These are phyloP conservation scores for Drosophila longiperda DNA, from an alignment of 2,888 invertebrate genomes.

Conservation along the genomic window DNA sequence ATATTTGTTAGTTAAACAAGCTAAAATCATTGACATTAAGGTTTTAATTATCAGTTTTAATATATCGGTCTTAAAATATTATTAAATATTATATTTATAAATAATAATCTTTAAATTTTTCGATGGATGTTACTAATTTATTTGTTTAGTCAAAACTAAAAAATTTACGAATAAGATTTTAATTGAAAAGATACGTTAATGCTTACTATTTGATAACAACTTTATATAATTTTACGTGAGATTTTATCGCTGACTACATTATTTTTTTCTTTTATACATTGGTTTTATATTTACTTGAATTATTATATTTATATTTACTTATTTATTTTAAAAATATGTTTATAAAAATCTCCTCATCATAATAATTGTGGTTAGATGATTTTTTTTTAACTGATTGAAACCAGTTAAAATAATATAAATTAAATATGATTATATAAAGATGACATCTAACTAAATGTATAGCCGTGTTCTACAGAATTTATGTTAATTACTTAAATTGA, in stretches of 20 bases:
- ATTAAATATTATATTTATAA: too few relatives aligned
- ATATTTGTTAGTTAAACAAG: background rate
- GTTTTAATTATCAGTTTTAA: background rate
- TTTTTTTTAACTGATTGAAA: too few relatives aligned
- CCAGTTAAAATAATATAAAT: too few relatives aligned
- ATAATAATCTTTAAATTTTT: background rate
- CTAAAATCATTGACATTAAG: background rate
- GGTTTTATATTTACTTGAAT: background rate
- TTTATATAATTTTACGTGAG: background rate
- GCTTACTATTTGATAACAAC: background rate
- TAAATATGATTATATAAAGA: constrained; percentile 10
- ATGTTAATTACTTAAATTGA: constrained; percentile 4
- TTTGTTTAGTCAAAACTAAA: too few relatives aligned
- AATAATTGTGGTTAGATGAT: background rate
- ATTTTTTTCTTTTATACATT: background rate
- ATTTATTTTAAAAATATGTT: background rate
- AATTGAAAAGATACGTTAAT: too few relatives aligned
- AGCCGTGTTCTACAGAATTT: constrained; percentile 4
- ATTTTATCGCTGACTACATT: background rate
- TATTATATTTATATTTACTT: background rate
- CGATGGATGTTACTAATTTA: background rate
- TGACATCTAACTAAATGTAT: constrained; percentile 14
- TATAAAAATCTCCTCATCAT: background rate
- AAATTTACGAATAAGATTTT: too few relatives aligned
- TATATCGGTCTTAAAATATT: background rate